Base-by-base conservation (phyloP, 92 coral and sea anemone genomes). In the Porites evermanni region DNA sequence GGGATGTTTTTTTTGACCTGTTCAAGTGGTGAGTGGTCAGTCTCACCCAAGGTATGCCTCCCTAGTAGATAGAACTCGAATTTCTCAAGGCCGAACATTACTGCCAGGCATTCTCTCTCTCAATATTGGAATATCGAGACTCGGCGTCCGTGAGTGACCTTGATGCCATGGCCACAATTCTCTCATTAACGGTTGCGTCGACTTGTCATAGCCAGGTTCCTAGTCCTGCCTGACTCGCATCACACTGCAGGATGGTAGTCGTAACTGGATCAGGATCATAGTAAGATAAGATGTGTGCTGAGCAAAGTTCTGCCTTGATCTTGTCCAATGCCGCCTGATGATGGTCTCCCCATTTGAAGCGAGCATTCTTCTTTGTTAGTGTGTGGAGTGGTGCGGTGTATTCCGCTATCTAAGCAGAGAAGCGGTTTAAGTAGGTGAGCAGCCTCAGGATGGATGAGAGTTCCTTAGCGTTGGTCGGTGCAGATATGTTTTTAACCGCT, bases 301-400 rank as follows among this genome's bases (percentile, higher is more conserved):
- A 53, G 53, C 66, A 67, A 32, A 80, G 75, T 70, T 89, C 86
- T 56, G 82, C 44, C 18, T 90, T 93, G 64, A 93, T 87, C 20
- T 73, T 91, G 67, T 93, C 84, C n/a, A 83, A 86, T 16, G 92
- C 91, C 11, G 82, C 76, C 61, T 88, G 88, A 65, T 93, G 89
- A 0, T 85, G 88, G 24, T 66, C 85, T 24, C 84, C 86, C 94
- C 94, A 91, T 12, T 73, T 88, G 79, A 93, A 93, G 64, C 81
- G 89, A 19, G 71, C 75, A 70, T 91, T 86, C 81, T 92, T 89
- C 79, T 93, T 93, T 1, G 91, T 79, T 5, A 91, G 75, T 72
- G 90, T 92, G 32, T 92, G 67, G 44, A 93, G 89, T 8, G 93
- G 93, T 9, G 80, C 84, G 50, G 91, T 91, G 26, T 78, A 88